A percentile compares a stretch with the other conserved stretches of the same genome.
Evolutionary conservation across 1,140 invertebrate genomes (phyloP).

Genomic region (Drosophila eugracilis): DNA sequence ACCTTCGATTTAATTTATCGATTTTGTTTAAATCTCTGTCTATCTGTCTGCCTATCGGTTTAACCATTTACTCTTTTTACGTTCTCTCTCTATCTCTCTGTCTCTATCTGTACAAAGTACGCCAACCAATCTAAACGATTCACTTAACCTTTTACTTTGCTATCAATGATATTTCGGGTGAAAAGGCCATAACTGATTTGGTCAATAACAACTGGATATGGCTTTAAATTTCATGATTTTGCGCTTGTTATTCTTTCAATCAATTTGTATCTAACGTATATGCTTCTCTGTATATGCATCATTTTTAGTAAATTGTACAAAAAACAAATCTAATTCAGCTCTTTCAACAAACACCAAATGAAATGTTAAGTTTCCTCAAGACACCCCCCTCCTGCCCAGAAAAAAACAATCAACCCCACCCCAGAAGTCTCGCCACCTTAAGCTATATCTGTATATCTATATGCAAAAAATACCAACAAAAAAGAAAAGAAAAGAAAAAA

Average conservation of each 20-base stretch:
- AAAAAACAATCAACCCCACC: constrained; percentile 29
- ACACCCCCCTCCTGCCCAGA: constrained; percentile 47
- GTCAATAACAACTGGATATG: not conserved
- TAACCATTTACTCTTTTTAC: constrained; percentile 7
- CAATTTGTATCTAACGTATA: constrained; percentile 7
- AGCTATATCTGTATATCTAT: constrained; percentile 3
- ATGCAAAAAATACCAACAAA: constrained; percentile 14
- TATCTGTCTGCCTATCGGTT: constrained; percentile 5
- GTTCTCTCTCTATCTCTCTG: constrained; percentile 13
- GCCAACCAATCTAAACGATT: constrained; percentile 4
- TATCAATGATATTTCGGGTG: not conserved
- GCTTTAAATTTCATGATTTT: constrained; percentile 25
- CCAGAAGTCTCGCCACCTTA: constrained; percentile 19
- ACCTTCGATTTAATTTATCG: constrained; percentile 13
- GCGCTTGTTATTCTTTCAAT: constrained; percentile 4
- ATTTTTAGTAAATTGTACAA: constrained; percentile 59
- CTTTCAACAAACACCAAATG: constrained; percentile 84
- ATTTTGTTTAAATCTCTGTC: constrained; percentile 14
- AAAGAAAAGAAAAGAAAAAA: too few relatives aligned
- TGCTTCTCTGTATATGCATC: constrained; percentile 36
- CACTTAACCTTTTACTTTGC: constrained; percentile 12
- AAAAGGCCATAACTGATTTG: constrained; percentile 6
- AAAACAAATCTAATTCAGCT: constrained; percentile 84
- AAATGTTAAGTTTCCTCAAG: constrained; percentile 83
- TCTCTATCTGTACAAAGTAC: constrained; percentile 16